A percentile compares a stretch with the other conserved stretches of the same genome.
Evolutionary conservation across 2,113 vertebrate genomes (phyloP).

Genomic region (Hystrix cristata): DNA sequence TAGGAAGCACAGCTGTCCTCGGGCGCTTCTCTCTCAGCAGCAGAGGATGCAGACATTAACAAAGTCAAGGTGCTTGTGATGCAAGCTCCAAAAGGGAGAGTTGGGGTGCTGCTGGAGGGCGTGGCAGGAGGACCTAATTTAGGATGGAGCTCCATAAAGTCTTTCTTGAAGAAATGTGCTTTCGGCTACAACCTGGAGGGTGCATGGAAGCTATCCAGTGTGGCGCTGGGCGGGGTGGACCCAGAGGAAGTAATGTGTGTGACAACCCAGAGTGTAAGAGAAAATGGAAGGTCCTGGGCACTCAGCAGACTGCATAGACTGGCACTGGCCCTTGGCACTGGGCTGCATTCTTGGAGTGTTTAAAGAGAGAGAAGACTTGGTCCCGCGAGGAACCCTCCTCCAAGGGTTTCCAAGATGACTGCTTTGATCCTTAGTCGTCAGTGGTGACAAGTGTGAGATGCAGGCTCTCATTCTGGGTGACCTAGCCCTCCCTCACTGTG

Average conservation of each 20-base stretch:
- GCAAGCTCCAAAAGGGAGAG: not conserved
- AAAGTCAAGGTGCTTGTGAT: not conserved
- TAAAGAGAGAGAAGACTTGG: not conserved
- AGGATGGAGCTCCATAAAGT: not conserved
- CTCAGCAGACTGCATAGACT: not conserved
- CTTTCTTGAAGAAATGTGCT: not conserved
- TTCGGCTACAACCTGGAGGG: not conserved
- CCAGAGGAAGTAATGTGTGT: not conserved
- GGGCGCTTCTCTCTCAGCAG: rapidly evolving
- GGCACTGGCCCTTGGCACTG: not conserved
- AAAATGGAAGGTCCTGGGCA: conserved; percentile 28
- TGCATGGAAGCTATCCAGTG: not conserved
- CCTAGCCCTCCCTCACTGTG: not conserved
- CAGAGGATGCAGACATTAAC: not conserved
- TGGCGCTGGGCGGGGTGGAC: not conserved
- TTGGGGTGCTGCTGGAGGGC: not conserved
- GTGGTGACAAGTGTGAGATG: not conserved
- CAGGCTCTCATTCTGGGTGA: not conserved
- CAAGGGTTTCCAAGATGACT: not conserved
- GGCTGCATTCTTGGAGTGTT: not conserved
- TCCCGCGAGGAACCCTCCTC: not conserved
- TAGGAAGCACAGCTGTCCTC: not conserved
- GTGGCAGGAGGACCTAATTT: not conserved
- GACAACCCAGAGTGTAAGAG: not conserved
- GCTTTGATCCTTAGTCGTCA: not conserved